Conservation (phyloP, 2,888 invertebrate genomes). For the Lutraria lutraria region DNA sequence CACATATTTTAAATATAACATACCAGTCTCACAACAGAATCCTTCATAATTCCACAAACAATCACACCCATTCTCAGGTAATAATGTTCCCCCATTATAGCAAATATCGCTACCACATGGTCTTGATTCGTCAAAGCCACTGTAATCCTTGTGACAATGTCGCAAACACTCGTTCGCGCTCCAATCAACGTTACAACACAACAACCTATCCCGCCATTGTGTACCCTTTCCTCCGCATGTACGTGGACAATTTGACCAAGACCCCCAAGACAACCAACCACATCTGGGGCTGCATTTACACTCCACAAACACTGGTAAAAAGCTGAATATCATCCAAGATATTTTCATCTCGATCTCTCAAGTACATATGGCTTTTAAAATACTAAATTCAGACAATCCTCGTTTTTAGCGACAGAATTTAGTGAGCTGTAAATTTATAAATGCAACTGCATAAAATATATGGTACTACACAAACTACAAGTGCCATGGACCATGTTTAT, state of each 20-base stretch:
- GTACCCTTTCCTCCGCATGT: neutral
- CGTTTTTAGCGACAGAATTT: no score
- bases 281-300: neutral
- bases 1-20: neutral
- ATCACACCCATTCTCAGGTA: neutral
- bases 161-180: neutral
- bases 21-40: neutral
- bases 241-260: neutral
- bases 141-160: neutral
- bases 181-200: neutral
- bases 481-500: neutral
- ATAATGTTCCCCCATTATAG: slow-evolving; percentile 1
- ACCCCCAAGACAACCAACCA: neutral
- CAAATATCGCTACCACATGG: neutral
- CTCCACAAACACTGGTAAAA: neutral
- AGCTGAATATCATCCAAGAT: neutral
- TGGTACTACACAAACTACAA: neutral
- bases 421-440: neutral
- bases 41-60: slow-evolving; percentile 2
- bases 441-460: neutral
- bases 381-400: neutral
- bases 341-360: neutral
- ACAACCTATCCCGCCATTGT: neutral
- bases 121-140: neutral
- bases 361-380: neutral